Evolutionary conservation across 1,140 invertebrate genomes (phyloP).

Genomic region (Trichonephila inaurata): DNA sequence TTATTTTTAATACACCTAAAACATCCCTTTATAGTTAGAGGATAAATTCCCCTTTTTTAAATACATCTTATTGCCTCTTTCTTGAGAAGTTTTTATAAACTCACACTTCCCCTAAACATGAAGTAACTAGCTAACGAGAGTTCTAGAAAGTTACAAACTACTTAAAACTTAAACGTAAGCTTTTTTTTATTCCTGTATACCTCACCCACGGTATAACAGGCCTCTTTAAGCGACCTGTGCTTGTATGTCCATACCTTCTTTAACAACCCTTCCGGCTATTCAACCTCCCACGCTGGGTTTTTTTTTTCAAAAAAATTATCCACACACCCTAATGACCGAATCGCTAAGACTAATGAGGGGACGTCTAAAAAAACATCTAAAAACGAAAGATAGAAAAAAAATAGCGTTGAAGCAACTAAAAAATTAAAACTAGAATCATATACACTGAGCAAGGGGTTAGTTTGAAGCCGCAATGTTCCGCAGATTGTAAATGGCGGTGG

Average conservation of each 20-base stretch:
- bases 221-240: background rate
- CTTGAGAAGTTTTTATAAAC: background rate
- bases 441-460: background rate
- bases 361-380: background rate
- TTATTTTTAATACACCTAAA: no score
- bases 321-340: constrained; percentile 47
- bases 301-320: background rate
- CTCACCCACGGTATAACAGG: background rate
- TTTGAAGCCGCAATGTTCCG: background rate
- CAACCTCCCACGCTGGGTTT: background rate
- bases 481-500: background rate
- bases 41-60: background rate
- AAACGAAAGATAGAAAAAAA: background rate
- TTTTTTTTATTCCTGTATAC: background rate
- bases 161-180: constrained; percentile 25
- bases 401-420: background rate
- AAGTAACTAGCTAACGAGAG: constrained; percentile 7
- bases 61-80: background rate
- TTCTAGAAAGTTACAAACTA: constrained; percentile 15
- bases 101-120: background rate
- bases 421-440: constrained; percentile 5
- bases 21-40: background rate
- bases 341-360: constrained; percentile 51
- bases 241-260: constrained; percentile 3
- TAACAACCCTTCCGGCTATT: background rate